phyloP scores from a whole-genome alignment of 2,888 invertebrate genomes.

The Drosophila yooni region DNA sequence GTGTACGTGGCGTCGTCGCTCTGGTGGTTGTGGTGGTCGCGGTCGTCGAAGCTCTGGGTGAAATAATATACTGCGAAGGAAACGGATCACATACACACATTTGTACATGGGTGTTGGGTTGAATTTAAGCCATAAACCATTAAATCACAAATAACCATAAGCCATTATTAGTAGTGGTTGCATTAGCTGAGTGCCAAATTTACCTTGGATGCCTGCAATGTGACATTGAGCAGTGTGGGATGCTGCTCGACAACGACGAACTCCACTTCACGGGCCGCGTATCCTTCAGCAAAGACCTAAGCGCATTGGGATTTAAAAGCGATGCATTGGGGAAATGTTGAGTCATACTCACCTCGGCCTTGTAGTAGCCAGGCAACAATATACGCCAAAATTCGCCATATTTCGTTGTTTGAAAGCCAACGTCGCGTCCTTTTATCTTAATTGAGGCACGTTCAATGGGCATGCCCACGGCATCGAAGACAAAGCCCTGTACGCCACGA shows the following conservation, averaged over 20 bases:
- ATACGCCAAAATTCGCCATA: constrained; percentile 98
- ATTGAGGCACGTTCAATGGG: constrained; percentile 92
- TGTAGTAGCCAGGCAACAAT: constrained; percentile 93
- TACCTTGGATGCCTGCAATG: constrained; percentile 91
- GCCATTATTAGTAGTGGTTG: too few species aligned
- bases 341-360: constrained; percentile 89
- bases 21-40: constrained; percentile 38
- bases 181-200: constrained; percentile 1
- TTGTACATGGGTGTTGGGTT: constrained; percentile 6
- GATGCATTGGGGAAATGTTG: neutral
- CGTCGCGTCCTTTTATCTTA: constrained; percentile 92
- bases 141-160: neutral
- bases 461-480: constrained; percentile 91
- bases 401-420: constrained; percentile 93
- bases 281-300: constrained; percentile 94
- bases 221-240: constrained; percentile 93
- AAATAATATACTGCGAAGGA: constrained; percentile 30
- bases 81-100: constrained; percentile 16
- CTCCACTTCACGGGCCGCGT: constrained; percentile 92
- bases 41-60: constrained; percentile 23
- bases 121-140: constrained; percentile 55
- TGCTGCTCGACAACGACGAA: constrained; percentile 94
- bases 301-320: neutral
- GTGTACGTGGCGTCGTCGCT: constrained; percentile 52
- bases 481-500: constrained; percentile 95